Evolutionary conservation across 2,888 invertebrate genomes (phyloP).

Genomic region (Glyphotaelius pellucidus): DNA sequence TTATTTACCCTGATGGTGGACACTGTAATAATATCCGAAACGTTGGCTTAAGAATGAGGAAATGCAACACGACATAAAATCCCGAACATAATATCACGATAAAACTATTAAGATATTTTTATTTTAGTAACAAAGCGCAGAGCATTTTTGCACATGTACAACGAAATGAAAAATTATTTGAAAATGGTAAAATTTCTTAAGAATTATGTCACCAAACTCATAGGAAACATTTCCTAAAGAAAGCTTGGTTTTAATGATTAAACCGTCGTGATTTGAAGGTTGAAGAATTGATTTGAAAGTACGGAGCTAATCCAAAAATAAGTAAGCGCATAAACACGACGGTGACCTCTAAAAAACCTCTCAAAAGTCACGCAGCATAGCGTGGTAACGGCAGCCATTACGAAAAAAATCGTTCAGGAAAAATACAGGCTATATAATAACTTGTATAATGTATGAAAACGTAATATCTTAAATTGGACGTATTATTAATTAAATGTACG

Average conservation of each 20-base stretch:
- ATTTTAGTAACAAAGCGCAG: too few relatives aligned
- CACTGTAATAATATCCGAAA: too few relatives aligned
- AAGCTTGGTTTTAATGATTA: neutral
- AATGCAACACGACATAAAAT: too few relatives aligned
- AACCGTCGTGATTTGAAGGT: neutral
- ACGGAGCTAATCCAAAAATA: neutral
- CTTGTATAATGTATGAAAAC: neutral
- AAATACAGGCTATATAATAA: neutral
- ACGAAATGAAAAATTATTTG: neutral
- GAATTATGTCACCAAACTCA: neutral
- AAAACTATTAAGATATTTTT: too few relatives aligned
- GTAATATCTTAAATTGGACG: neutral
- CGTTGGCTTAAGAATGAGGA: too few relatives aligned
- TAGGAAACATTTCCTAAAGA: neutral
- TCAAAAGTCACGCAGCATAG: slow-evolving; percentile 7
- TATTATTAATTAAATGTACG: neutral
- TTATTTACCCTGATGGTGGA: too few relatives aligned
- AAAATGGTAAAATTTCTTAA: neutral
- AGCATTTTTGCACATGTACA: neutral
- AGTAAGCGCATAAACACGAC: neutral
- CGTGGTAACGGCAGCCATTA: slow-evolving; percentile 12
- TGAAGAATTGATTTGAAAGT: neutral
- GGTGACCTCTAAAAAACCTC: neutral
- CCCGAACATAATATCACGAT: too few relatives aligned
- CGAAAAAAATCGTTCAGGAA: neutral